Conservation (phyloP, 2,888 invertebrate genomes). For the Hydrotaea cyrtoneurina region DNA sequence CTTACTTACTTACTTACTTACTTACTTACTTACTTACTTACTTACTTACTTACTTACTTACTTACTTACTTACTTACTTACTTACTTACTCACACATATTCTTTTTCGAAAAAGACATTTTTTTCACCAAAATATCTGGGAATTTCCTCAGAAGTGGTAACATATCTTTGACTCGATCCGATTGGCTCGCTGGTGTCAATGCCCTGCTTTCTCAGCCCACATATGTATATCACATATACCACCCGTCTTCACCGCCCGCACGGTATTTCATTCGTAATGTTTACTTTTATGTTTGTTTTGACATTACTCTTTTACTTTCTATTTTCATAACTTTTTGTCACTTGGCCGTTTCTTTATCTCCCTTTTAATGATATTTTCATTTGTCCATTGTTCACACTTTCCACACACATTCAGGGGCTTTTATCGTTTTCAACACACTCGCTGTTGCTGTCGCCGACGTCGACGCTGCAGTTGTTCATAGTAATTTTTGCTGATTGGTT, state of each 20-base stretch:
- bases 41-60: no score
- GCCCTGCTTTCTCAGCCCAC: background rate
- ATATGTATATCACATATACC: background rate
- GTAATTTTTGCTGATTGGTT: constrained; percentile 33
- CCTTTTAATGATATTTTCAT: constrained; percentile 12
- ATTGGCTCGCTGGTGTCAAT: background rate
- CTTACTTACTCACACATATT: no score
- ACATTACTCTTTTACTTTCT: constrained; percentile 14
- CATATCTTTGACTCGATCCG: no score
- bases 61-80: no score
- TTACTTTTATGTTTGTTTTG: background rate
- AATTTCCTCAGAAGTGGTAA: no score
- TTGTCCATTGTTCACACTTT: constrained; percentile 16
- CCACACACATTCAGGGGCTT: no score
- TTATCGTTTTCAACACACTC: no score
- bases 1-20: no score
- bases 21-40: no score
- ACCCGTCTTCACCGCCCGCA: background rate
- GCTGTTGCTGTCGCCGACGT: background rate
- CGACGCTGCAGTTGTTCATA: background rate
- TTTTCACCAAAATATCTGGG: no score
- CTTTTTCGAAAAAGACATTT: no score
- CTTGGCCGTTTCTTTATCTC: background rate
- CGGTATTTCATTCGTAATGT: background rate
- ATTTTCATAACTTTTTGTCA: background rate